Conservation (phyloP, 2,113 vertebrate genomes). For the Anoura caudifer region DNA sequence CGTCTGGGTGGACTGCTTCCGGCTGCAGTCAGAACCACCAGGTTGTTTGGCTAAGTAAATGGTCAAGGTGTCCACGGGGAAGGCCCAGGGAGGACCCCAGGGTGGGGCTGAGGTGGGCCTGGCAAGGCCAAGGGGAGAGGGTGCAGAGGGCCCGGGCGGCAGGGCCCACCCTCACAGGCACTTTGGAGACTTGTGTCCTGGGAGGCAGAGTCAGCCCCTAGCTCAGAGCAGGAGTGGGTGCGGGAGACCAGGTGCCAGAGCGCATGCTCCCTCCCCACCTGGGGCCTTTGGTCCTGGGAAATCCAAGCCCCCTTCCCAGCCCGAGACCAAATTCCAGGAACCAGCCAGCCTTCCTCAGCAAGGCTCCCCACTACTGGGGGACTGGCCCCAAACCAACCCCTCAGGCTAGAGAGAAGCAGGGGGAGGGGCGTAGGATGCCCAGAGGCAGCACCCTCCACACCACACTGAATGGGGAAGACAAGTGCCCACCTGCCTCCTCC, state of each 20-base stretch:
- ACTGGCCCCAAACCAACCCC: background rate
- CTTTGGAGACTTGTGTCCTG: conserved; percentile 75
- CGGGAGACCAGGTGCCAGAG: background rate
- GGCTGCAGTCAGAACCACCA: background rate
- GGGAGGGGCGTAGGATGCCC: background rate
- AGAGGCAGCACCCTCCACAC: background rate
- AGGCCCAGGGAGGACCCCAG: background rate
- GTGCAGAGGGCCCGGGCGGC: conserved; percentile 36
- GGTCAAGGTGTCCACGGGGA: background rate
- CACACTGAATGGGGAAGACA: background rate
- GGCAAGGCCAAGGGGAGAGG: background rate
- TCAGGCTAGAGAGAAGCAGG: background rate
- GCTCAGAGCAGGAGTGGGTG: conserved; percentile 36
- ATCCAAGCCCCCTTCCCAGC: background rate
- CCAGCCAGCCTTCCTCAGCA: background rate
- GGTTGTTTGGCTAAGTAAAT: background rate
- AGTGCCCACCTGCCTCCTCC: background rate
- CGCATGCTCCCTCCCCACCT: background rate
- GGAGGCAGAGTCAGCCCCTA: conserved; percentile 63
- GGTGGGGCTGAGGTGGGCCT: conserved; percentile 3
- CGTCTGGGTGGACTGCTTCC: background rate
- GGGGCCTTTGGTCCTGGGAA: background rate
- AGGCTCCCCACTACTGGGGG: background rate
- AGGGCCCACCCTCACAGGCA: conserved; percentile 73
- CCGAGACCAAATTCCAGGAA: background rate